Evolutionary conservation across 1,140 invertebrate genomes (phyloP), one percentile per base, ranked within the genome.

Genomic region (Drosophila arizonae): DNA sequence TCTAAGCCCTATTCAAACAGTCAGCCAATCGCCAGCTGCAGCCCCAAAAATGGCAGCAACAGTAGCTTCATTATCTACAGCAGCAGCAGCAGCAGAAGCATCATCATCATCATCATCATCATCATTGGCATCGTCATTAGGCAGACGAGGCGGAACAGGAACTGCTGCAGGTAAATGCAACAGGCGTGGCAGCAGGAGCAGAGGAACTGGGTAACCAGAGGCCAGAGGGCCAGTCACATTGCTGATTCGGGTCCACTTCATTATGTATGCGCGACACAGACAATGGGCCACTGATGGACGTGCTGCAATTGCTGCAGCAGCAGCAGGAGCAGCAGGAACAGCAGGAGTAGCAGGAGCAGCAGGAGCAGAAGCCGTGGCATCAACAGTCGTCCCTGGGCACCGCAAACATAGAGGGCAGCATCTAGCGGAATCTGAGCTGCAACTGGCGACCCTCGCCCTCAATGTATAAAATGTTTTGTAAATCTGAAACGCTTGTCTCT

Each of bases 251-350:
- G 65, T 82, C 65, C 69, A 77, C 72, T 87, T 87, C 82, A 87
- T 87, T 87, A 87, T 77, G 82, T 87, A 87, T 87, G 82, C 82
- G 84, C 84, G 79, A 82, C 82, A 82, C 82, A 87, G 84, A 87
- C 82, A 86, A 86, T 86, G 82, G 82, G 73, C 76, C 82, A 87
- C 84, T 87, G 82, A 82, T 87, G 84, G 82, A 82, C 76, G 81
- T 85, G 81, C 69, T 85, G 77, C 77, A 76, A 58, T 72, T 66
- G 73, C 81, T 71, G 36, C 63, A 41, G 56, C 48, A 54, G 24
- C 65, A 61, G 73, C 81, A 68, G 36, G 55, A 41, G 56, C 48
- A 54, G 24, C 65, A 61, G 10, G 13, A 26, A 11, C 50, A 17
- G 17, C 17, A 17, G 17, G 17, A 61, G 26, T 15, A 45, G 73